phyloP scores from a whole-genome alignment of 2,797 vertebrate genomes.

The Heteromormyrus szaboi region DNA sequence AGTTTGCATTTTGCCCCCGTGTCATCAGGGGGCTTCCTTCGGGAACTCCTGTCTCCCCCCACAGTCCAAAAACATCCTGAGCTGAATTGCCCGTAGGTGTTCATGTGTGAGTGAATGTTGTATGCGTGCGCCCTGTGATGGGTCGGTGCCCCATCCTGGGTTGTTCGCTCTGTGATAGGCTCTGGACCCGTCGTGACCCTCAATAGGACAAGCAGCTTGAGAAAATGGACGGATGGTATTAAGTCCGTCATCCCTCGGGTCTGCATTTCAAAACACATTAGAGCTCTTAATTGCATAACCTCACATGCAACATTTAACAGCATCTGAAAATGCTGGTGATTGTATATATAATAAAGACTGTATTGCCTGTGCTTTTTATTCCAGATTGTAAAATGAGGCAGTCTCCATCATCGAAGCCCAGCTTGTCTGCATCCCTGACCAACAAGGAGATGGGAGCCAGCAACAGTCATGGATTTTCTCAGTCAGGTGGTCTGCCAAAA shows the following conservation, averaged over 20 bases:
- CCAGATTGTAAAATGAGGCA: slow-evolving; percentile 89
- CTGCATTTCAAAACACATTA: neutral
- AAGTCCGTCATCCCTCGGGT: neutral
- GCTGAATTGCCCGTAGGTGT: neutral
- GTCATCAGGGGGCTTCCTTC: neutral
- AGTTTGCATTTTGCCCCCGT: neutral
- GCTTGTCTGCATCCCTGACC: slow-evolving; percentile 75
- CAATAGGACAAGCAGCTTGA: neutral
- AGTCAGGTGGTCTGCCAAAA: slow-evolving; percentile 69
- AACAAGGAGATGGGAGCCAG: slow-evolving; percentile 78
- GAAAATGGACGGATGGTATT: neutral
- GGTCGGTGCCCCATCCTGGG: neutral
- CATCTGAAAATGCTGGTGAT: neutral
- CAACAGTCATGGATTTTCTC: slow-evolving; percentile 80
- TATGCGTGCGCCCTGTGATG: neutral
- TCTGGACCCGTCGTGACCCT: neutral
- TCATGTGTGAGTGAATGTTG: neutral
- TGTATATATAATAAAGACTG: neutral
- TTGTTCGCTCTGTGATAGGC: neutral
- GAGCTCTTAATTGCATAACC: neutral
- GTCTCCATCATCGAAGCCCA: slow-evolving; percentile 76
- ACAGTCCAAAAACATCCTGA: neutral
- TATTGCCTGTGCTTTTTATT: neutral
- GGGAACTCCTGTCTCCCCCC: neutral
- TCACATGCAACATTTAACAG: neutral